Conservation (phyloP, 2,888 invertebrate genomes). For the Hoplodrina blanda region DNA sequence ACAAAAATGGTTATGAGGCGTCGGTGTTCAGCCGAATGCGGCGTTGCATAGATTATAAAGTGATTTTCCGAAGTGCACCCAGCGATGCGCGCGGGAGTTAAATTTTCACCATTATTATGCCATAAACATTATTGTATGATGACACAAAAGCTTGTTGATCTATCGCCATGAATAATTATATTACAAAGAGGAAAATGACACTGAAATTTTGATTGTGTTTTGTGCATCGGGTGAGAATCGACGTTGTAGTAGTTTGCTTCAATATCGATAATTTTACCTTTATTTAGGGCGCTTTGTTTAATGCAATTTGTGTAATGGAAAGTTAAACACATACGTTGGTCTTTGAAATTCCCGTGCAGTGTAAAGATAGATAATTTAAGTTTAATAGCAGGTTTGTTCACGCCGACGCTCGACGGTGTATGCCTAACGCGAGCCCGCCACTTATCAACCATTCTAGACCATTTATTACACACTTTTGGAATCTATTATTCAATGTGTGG, state of each 20-base stretch:
- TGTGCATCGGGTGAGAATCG: conserved; percentile 4
- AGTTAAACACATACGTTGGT: conserved; percentile 20
- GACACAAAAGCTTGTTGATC: conserved; percentile 60
- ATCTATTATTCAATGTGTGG: conserved; percentile 62
- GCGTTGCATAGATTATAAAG: conserved; percentile 81
- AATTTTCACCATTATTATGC: conserved; percentile 72
- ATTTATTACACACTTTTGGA: conserved; percentile 60
- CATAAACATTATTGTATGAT: conserved; percentile 67
- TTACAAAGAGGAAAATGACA: conserved; percentile 24
- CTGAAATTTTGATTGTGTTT: conserved; percentile 22
- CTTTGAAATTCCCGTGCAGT: conserved; percentile 13
- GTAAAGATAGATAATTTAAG: conserved; percentile 40
- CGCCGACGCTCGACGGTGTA: conserved; percentile 35
- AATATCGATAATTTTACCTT: conserved; percentile 16
- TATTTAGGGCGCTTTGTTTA: conserved; percentile 17
- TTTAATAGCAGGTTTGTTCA: conserved; percentile 52
- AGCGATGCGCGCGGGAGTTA: conserved; percentile 64
- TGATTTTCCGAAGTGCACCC: conserved; percentile 83
- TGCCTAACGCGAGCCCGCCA: conserved; percentile 45
- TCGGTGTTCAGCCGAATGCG: conserved; percentile 61
- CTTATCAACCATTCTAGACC: conserved; percentile 56
- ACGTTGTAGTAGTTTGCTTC: conserved; percentile 18
- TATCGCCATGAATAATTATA: conserved; percentile 51
- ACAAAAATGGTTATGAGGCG: conserved; percentile 75
- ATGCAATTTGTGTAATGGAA: conserved; percentile 37